Conservation (phyloP, 2,113 vertebrate species). For the Heteronetta atricapilla region DNA sequence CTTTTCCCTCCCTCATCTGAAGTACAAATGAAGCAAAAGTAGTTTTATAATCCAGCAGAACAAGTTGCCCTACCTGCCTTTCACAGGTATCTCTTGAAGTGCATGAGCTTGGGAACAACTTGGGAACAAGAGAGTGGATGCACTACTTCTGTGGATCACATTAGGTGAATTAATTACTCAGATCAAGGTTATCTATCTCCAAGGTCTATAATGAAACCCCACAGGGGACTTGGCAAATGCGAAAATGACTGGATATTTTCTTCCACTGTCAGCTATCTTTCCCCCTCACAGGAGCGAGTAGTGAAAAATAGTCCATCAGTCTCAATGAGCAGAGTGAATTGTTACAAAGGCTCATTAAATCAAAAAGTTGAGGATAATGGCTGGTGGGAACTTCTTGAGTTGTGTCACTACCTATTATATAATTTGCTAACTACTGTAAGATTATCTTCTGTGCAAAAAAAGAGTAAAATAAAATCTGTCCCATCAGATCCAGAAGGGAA, state of each 20-base stretch:
- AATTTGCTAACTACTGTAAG: neutral
- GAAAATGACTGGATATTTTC: neutral
- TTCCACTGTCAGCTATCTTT: neutral
- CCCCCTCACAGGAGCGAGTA: neutral
- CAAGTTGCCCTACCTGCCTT: slow-evolving; percentile 7
- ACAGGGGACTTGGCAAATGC: neutral
- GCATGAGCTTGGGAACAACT: slow-evolving; percentile 24
- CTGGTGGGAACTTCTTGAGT: neutral
- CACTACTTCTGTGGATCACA: neutral
- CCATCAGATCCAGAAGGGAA: neutral
- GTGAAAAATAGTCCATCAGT: neutral
- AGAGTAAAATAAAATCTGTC: neutral
- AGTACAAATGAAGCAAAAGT: slow-evolving; percentile 7
- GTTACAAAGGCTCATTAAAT: neutral
- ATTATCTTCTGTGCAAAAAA: neutral
- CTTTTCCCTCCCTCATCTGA: slow-evolving; percentile 2
- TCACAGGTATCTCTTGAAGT: slow-evolving; percentile 41
- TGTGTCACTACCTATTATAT: neutral
- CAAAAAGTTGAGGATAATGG: neutral
- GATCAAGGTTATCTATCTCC: neutral
- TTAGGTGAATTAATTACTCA: slow-evolving; percentile 41
- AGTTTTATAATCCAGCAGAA: neutral
- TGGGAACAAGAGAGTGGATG: neutral
- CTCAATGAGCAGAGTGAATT: neutral
- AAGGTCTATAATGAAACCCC: neutral